Base-by-base conservation (phyloP, 1,140 invertebrate genomes). In the Achatina immaculata region DNA sequence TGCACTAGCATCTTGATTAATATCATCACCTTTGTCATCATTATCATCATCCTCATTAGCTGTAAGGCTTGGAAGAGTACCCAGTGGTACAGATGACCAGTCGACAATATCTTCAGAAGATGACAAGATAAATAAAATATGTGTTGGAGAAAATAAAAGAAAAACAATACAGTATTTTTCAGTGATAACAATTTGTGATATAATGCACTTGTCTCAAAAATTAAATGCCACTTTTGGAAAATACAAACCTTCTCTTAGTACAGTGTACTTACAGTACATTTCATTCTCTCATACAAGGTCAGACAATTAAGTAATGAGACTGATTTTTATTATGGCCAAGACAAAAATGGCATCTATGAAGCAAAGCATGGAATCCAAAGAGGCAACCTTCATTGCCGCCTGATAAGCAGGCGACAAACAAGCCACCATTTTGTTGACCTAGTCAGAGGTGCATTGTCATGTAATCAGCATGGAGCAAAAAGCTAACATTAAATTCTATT, bases 61-160 rank as follows among this genome's bases (percentile, higher is more conserved):
- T 21, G 28, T 42, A 34, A 34, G 55, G 31, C 28, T 40, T 36
- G 73, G 73, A 28, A 75, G 24, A 14, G 51, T 31, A 19, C 74
- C 74, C 14, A 76, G 40, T 3, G 74, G 74, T n/a, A 76, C 55
- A 38, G 38, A 6, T 28, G 55, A 62, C 74, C 74, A 76, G 43
- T 76, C 74, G 14, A 76, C 58, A 14, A 76, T 55, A 28, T 76
- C 74, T 76, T 36, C 34, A n/a, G 40, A 58, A 55, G 28, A 36
- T 14, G 48, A 75, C 55, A 43, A 31, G 43, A 7, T 55, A 34
- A 48, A 51, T 6, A 73, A 6, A 73, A 51, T 66, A n/a, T 14
- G 19, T 9, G 9, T 16, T n/a, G 40, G 11, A 72, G 16, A 38
- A 9, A 72, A 72, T 19, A 38, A 31, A 34, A 40, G 40, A 19